Base-by-base conservation (phyloP, 2,888 invertebrate genomes). In the Hemithea aestivaria region DNA sequence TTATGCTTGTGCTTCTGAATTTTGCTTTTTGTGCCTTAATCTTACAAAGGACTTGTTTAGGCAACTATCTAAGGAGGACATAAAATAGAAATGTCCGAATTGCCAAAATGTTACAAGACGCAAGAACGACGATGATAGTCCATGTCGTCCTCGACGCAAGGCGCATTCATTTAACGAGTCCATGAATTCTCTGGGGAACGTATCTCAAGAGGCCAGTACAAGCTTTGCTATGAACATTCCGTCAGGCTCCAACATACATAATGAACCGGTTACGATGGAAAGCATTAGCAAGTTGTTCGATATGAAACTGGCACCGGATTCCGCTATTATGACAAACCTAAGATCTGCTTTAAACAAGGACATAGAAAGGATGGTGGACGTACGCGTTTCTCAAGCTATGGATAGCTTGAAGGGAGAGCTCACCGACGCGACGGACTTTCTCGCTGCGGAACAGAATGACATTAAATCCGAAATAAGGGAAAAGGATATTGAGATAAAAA, bases 351-450 rank as follows among this genome's bases (percentile, higher is more conserved):
- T 8, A 10, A 30, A 31, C 12, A 27, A 37, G 22, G 37, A 37
- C n/a, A 16, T 37, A 1, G 22, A 37, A n/a, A 21, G 26, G 16
- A 22, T 37, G 26, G 27, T 37, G 9, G 9, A 10, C 7, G 26
- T 21, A 1, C 26, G 26, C 6, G 31, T 37, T 4, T 7, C 8
- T 10, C 26, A 22, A 1, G 27, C 37, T 22, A 10, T 31, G 22
- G 31, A 37, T 7, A 20, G 21, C 5, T n/a, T n/a, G n/a, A n/a
- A n/a, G n/a, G n/a, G n/a, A n/a, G 37, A 37, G 5, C 8, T 37
- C n/a, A 12, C 45, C 1, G 2, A 20, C 1, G 41, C 47, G 0
- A 48, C 49, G 0, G 45, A 52, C 11, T 48, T 38, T 7, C 16
- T 48, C 1, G 6, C 6, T 4, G 12, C 2, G 1, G 45, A 45